phyloP scores from a whole-genome alignment of 2,888 invertebrate species.

The Hypsopygia costalis region DNA sequence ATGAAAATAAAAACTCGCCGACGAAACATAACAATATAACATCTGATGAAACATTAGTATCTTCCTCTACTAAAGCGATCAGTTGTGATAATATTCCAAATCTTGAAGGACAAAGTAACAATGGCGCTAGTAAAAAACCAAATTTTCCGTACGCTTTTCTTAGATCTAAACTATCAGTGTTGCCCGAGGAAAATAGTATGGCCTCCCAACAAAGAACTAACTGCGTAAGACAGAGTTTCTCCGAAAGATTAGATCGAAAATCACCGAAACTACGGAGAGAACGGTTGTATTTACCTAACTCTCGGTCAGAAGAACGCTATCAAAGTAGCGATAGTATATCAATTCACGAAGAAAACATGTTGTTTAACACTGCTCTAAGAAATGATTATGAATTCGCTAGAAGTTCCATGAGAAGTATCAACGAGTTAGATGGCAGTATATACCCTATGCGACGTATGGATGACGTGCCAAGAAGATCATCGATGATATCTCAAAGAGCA shows the following conservation, averaged over 20 bases:
- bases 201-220: conserved; percentile 69
- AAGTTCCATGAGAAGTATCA: conserved; percentile 67
- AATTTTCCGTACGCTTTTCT: conserved; percentile 89
- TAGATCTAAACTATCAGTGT: conserved; percentile 86
- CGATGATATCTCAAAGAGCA: conserved; percentile 68
- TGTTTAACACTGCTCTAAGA: conserved; percentile 56
- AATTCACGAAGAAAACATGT: conserved; percentile 67
- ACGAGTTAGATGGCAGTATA: conserved; percentile 53
- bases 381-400: conserved; percentile 59
- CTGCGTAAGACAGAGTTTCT: conserved; percentile 75
- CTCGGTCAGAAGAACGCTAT: conserved; percentile 82
- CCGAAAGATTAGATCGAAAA: conserved; percentile 69
- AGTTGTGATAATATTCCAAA: conserved; percentile 87
- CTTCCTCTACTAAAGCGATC: conserved; percentile 81
- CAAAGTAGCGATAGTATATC: conserved; percentile 75
- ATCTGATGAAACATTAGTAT: conserved; percentile 59
- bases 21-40: conserved; percentile 48
- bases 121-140: conserved; percentile 78
- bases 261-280: conserved; percentile 68
- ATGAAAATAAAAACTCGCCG: conserved; percentile 57
- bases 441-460: conserved; percentile 52
- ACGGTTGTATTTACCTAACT: conserved; percentile 64
- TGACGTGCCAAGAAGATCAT: conserved; percentile 59
- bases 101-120: conserved; percentile 72
- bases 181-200: conserved; percentile 87